Base-by-base conservation (phyloP, 2,113 vertebrate species). In the Pholis gunnellus region DNA sequence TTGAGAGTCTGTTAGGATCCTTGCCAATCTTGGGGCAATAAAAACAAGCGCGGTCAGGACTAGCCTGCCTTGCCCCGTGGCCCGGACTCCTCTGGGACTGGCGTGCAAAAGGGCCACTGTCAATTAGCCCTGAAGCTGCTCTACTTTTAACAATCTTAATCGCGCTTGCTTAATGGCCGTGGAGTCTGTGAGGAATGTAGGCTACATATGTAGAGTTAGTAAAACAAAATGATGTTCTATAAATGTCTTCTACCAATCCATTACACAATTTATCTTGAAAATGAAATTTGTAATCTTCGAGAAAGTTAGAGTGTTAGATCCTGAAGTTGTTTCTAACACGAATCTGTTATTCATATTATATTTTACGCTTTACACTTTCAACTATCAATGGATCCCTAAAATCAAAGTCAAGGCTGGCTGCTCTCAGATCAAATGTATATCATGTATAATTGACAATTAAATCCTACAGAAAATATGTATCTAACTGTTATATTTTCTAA, bases 91-190 rank as follows among this genome's bases (percentile, higher is more conserved):
- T 90, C 46, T 75, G 94, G 94, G 94, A 95, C 87, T 95, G 83
- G 93, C 94, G 93, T 95, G 94, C 93, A 85, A 94, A 84, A 86
- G 83, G 89, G 80, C 84, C 90, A 81, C 87, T 91, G 92, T 92
- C 93, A 93, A 93, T 96, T 94, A 94, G 79, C 79, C 88, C 82
- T 67, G 87, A 70, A 83, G 72, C 75, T 75, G 72, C 87, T 87
- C 88, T 78, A 48, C 36, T 71, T 72, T 74, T 22, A 25, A 82
- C 77, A 65, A 66, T 72, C 79, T 81, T 88, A 79, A 93, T 91
- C 40, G 65, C 67, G 78, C 82, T 66, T 66, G 54, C 40, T 86
- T 84, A 92, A 90, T 86, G 68, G 87, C 74, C 50, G 66, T 31
- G 1, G 17, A 73, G 46, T 67, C 71, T 66, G n/a, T 44, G 73